These are phyloP conservation scores for Eretmocerus hayati DNA, from an alignment of 2,888 invertebrate species.

Conservation along the genomic window DNA sequence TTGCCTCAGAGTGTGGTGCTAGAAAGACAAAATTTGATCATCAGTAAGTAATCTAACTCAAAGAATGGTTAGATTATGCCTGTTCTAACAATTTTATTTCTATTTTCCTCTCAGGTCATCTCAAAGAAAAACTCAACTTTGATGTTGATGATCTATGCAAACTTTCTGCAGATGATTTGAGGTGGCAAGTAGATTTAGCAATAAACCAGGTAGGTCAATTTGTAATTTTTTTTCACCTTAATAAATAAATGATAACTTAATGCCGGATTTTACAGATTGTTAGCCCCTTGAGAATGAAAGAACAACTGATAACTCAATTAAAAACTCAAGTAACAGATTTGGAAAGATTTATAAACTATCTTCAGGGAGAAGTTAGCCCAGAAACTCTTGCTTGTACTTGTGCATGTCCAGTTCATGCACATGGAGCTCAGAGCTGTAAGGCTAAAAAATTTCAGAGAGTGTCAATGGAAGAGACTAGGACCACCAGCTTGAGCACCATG, in stretches of 20 bases:
- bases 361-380: conserved; percentile 68
- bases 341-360: conserved; percentile 90
- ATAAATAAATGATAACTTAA: not conserved
- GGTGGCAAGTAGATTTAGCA: conserved; percentile 83
- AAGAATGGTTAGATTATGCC: not conserved
- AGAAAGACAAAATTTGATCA: conserved; percentile 82
- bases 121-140: conserved; percentile 76
- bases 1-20: conserved; percentile 71
- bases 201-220: conserved; percentile 60
- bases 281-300: conserved; percentile 91
- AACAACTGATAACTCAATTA: conserved; percentile 88
- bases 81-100: not conserved
- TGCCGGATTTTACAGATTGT: conserved; percentile 58
- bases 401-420: conserved; percentile 45
- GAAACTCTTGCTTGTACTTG: conserved; percentile 50
- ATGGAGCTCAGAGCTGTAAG: conserved; percentile 29
- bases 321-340: conserved; percentile 96
- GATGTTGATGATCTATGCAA: conserved; percentile 73
- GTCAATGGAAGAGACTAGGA: conserved; percentile 40
- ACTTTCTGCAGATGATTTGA: conserved; percentile 74
- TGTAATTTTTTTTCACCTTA: not conserved
- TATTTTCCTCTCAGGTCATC: conserved; percentile 55
- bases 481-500: conserved; percentile 68
- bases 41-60: conserved; percentile 46
- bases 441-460: conserved; percentile 42